Evolutionary conservation across 2,888 invertebrate genomes (phyloP).

Genomic region (Scotopteryx bipunctaria): DNA sequence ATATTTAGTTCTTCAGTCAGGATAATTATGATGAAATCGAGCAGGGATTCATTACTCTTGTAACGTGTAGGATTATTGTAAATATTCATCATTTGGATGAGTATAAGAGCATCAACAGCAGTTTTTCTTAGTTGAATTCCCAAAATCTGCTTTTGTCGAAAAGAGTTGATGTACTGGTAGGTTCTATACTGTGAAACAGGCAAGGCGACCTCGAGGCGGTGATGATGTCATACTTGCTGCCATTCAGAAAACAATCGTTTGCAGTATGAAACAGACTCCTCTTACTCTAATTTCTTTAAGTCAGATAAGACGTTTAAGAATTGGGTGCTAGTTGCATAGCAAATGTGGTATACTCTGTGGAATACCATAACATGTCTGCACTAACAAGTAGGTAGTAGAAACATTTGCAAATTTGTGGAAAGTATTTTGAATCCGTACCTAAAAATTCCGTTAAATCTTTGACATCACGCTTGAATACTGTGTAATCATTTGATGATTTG

Average conservation of each 20-base stretch:
- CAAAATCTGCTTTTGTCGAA: too few species aligned
- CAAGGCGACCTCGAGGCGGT: constrained; percentile 44
- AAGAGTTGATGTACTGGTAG: constrained; percentile 9
- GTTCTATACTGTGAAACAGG: constrained; percentile 14
- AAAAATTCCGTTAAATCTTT: not conserved
- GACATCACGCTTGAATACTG: not conserved
- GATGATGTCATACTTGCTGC: constrained; percentile 56
- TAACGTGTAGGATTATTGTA: too few species aligned
- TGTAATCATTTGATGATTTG: not conserved
- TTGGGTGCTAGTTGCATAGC: not conserved
- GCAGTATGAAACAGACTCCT: constrained; percentile 23
- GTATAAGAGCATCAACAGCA: too few species aligned
- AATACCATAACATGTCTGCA: constrained; percentile 11
- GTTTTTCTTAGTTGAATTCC: too few species aligned
- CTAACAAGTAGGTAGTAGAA: constrained; percentile 10
- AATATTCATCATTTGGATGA: too few species aligned
- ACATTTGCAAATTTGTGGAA: not conserved
- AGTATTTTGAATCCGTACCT: not conserved
- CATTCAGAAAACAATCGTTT: constrained; percentile 44
- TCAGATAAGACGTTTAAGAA: constrained; percentile 18
- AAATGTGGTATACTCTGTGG: constrained; percentile 13
- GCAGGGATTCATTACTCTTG: not conserved
- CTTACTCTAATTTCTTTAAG: constrained; percentile 9
- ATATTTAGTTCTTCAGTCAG: too few species aligned
- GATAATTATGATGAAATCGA: not conserved